Evolutionary conservation across 1,140 invertebrate genomes (phyloP), one percentile per base, ranked within the genome.

Genomic region (Cecropterus lyciades): DNA sequence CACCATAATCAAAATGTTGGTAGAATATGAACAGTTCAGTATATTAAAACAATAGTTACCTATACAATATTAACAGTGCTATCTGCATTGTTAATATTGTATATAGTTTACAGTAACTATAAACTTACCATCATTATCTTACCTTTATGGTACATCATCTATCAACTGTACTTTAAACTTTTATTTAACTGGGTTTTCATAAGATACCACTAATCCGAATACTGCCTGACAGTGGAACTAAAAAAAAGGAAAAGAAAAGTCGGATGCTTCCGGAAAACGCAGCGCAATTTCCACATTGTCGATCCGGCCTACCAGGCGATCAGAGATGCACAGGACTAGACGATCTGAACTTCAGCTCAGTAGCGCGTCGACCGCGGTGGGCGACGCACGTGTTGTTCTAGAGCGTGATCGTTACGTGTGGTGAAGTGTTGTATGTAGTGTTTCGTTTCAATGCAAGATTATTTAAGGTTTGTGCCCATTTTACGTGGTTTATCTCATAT

Each of bases 311-410:
- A 87, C 82, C 68, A 84, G 80, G 82, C 77, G 75, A 57, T 48
- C 77, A 82, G 57, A 75, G 80, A 85, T 83, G 76, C 77, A 76
- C 64, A 75, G 76, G 73, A 8, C 74, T 71, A 69, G 65, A 72
- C 66, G 59, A 56, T 72, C 68, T 75, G 63, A 75, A 72, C 69
- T 79, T 75, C 75, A 85, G 85, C 64, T 77, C 75, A 85, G 85
- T 88, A 80, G 59, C 82, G 79, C 82, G 76, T 71, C 68, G 70
- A 57, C 69, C 72, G 77, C 70, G 65, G 71, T 55, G 70, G 71
- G 75, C 17, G 74, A 48, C 72, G 79, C 74, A 81, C 75, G 84
- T 78, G 65, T 69, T 49, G 49, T 40, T 56, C 15, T 66, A 46
- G 55, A 57, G 56, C 72, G 70, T 72, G 68, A 76, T 75, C 73